Conservation (phyloP, 2,888 invertebrate species). For the Hofmannophila pseudospretella region DNA sequence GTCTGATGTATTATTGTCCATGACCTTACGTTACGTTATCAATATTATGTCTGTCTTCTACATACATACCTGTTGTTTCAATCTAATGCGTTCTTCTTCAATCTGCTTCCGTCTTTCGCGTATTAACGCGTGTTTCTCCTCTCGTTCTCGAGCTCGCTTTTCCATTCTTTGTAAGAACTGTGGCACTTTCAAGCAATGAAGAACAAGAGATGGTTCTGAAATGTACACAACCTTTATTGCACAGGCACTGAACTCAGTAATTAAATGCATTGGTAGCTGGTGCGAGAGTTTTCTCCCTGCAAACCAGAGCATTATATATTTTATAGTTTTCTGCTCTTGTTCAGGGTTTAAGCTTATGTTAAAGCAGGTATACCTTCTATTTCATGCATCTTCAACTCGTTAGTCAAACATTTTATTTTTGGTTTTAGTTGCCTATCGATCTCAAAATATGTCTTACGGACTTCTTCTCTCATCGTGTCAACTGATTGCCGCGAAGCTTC, state of each 20-base stretch:
- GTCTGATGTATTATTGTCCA: no score
- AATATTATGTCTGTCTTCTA: no score
- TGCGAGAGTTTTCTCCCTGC: no score
- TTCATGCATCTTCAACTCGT: constrained; percentile 61
- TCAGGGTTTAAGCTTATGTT: no score
- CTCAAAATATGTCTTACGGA: constrained; percentile 75
- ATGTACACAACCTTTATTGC: no score
- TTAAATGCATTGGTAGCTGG: no score
- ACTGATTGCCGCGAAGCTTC: constrained; percentile 80
- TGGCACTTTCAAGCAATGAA: constrained; percentile 79
- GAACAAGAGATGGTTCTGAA: constrained; percentile 55
- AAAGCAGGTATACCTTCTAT: constrained; percentile 70
- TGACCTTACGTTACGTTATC: no score
- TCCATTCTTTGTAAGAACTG: constrained; percentile 86
- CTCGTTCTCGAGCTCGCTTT: constrained; percentile 82
- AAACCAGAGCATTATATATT: no score
- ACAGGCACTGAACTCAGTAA: no score
- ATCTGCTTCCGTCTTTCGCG: constrained; percentile 66
- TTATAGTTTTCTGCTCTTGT: constrained; percentile 10
- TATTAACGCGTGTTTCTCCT: constrained; percentile 70
- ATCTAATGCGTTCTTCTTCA: constrained; percentile 63
- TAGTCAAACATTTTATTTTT: constrained; percentile 73
- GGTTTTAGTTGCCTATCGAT: constrained; percentile 76
- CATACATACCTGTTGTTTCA: constrained; percentile 60
- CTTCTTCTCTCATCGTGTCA: constrained; percentile 74